phyloP scores from a whole-genome alignment of 2,888 invertebrate genomes.

The Pediacus dermestoides region DNA sequence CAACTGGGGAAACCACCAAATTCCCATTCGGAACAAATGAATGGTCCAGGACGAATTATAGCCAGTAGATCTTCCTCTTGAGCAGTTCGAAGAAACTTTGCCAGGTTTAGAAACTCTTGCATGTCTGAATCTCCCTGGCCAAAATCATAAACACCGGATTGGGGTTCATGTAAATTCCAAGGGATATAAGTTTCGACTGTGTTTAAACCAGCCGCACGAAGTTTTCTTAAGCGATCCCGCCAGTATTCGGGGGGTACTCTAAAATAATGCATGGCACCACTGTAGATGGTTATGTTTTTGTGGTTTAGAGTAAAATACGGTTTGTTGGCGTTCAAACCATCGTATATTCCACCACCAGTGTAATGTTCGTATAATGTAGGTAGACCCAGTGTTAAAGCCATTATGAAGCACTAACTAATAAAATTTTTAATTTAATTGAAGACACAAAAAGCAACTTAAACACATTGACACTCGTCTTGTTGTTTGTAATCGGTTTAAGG shows the following conservation, averaged over 20 bases:
- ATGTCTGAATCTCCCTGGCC: slow-evolving; percentile 60
- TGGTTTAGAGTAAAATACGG: slow-evolving; percentile 46
- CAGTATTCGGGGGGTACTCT: slow-evolving; percentile 73
- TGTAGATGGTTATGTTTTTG: slow-evolving; percentile 45
- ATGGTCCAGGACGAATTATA: slow-evolving; percentile 83
- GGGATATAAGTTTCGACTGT: slow-evolving; percentile 80
- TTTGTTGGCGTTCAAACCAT: slow-evolving; percentile 32
- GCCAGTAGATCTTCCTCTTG: slow-evolving; percentile 65
- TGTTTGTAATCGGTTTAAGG: too few species aligned
- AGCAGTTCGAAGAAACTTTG: slow-evolving; percentile 67
- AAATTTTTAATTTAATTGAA: too few species aligned
- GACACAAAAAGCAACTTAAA: too few species aligned
- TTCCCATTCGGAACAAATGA: slow-evolving; percentile 90
- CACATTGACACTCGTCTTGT: too few species aligned
- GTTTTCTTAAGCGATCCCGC: slow-evolving; percentile 70
- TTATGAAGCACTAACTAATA: too few species aligned
- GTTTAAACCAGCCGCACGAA: slow-evolving; percentile 80
- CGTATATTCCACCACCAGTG: slow-evolving; percentile 39
- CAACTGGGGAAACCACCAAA: slow-evolving; percentile 47
- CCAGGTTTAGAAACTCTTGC: slow-evolving; percentile 55
- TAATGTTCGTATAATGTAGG: slow-evolving; percentile 49
- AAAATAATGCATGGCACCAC: slow-evolving; percentile 76
- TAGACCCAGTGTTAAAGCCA: slow-evolving; percentile 5
- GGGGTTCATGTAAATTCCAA: slow-evolving; percentile 84
- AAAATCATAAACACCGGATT: slow-evolving; percentile 60